phyloP scores from a whole-genome alignment of 2,113 vertebrate genomes.

The Podilymbus podiceps region DNA sequence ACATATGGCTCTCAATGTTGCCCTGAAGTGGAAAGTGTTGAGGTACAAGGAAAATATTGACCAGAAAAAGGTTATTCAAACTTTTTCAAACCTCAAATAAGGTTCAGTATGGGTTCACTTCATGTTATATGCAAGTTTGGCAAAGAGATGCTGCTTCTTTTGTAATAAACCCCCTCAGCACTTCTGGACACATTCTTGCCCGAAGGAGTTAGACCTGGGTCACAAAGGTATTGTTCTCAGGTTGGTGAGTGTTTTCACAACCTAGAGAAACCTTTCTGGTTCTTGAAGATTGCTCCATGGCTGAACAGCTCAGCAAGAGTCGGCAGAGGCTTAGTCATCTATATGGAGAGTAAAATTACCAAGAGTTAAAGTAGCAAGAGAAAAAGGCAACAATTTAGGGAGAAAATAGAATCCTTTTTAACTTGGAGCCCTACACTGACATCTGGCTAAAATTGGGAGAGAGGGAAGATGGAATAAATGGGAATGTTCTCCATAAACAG shows the following conservation, averaged over 20 bases:
- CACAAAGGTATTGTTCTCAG: not conserved
- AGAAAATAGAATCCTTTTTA: not conserved
- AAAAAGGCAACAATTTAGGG: not conserved
- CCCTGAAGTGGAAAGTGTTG: not conserved
- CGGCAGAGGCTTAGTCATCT: not conserved
- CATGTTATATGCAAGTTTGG: not conserved
- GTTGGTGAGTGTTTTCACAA: not conserved
- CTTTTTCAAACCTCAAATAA: not conserved
- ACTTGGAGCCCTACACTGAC: not conserved
- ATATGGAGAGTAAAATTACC: not conserved
- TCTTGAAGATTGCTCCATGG: not conserved
- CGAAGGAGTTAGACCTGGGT: not conserved
- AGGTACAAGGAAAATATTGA: not conserved
- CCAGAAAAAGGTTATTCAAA: not conserved
- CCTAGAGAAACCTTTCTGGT: not conserved
- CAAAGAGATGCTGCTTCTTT: not conserved
- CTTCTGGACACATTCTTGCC: not conserved
- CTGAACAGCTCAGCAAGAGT: not conserved
- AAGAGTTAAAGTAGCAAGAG: not conserved
- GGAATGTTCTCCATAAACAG: not conserved
- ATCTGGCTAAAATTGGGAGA: not conserved
- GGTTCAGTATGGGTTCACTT: not conserved
- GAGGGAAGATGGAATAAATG: not conserved
- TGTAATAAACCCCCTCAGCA: not conserved
- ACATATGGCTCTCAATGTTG: fast-evolving